Base-by-base conservation (phyloP, 2,888 invertebrate species). In the Scaptomyza flava region DNA sequence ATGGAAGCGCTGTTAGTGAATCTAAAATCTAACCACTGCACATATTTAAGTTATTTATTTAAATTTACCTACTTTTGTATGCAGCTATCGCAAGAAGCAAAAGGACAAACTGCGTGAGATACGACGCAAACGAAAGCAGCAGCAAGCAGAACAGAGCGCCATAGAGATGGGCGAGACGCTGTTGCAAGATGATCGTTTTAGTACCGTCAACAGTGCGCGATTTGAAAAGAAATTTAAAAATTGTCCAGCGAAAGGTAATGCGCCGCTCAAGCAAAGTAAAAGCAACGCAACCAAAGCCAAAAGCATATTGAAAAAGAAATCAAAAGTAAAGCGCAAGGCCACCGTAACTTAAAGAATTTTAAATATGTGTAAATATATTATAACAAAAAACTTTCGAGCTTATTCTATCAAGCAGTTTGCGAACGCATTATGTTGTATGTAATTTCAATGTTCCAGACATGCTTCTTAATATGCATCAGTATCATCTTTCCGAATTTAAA, bases 1-100 rank as follows among this genome's bases (percentile, higher is more conserved):
- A 95, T 96, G 93, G 96, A 96, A 89, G 93, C 92, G 23, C 92
- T 94, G 94, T 94, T 81, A 92, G 84, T 64, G 7, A 8, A 8
- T n/a, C n/a, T n/a, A 4, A 6, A 42, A 38, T 27, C 5, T 20
- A 2, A 6, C 0, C 3, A 14, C 0, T 47, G 3, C 3, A 42
- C 43, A 14, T 5, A 3, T 12, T 6, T n/a, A 20, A 33, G 4
- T 17, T 34, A 34, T 23, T n/a, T 2, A 9, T 12, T 6, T 1
- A 9, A 43, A n/a, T 12, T 12, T 31, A 9, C 2, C 6, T 0
- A 31, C 12, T 45, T 6, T 9, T 7, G 23, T 12, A 6, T 34
- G 4, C 59, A 91, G 91, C 12, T 92, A 88, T 56, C 87, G 87
- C 8, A 90, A 89, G 53, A 89, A 90, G 41, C 91, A 91, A 80